Conservation (phyloP, 2,888 invertebrate species). For the Isotomurus palustris region DNA sequence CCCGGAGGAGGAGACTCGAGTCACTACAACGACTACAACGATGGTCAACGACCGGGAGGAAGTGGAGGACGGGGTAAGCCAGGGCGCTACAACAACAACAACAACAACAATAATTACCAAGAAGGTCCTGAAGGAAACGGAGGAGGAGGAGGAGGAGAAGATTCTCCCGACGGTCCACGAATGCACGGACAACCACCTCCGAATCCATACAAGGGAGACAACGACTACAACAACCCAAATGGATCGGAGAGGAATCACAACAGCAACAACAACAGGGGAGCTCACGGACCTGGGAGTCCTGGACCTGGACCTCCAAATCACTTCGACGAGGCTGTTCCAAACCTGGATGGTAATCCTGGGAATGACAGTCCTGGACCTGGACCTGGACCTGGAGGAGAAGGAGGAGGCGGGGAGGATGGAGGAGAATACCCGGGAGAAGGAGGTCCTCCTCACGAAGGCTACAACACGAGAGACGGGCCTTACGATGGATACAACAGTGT, state of each 20-base stretch:
- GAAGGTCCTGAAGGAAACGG: neutral
- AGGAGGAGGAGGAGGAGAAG: no score
- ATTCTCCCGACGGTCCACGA: no score
- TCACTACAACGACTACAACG: neutral
- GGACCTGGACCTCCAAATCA: no score
- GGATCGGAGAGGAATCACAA: no score
- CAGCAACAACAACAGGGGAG: no score
- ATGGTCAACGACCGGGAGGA: neutral
- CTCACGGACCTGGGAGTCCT: no score
- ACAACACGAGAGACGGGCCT: neutral
- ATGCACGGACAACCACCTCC: no score
- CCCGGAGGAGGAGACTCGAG: neutral
- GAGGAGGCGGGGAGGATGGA: no score
- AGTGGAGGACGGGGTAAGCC: neutral
- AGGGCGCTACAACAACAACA: neutral
- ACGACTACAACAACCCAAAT: no score
- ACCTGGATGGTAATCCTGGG: neutral
- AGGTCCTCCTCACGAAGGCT: neutral
- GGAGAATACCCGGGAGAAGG: neutral
- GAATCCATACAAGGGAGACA: no score
- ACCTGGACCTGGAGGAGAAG: neutral
- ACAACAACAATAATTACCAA: neutral
- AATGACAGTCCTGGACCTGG: neutral
- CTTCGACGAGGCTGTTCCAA: no score
- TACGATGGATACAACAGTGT: no score